Percentiles rank a stretch among this genome's conserved stretches.
Conservation (phyloP, 1,140 invertebrate species). For the Lepidurus couesii region DNA sequence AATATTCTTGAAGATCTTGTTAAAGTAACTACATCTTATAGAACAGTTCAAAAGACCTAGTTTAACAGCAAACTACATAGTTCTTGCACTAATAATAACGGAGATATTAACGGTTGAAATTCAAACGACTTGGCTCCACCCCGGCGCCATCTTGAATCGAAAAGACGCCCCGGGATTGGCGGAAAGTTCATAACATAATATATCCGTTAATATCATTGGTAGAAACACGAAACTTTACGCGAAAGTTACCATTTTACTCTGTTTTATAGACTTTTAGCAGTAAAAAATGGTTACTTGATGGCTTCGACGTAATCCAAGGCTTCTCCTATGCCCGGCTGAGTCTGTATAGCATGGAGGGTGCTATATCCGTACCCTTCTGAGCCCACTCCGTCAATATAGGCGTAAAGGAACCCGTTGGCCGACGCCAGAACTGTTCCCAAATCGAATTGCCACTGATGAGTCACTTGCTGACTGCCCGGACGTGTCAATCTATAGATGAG, state of each 20-base stretch:
- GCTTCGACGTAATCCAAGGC: constrained; percentile 50
- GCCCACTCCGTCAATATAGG: constrained; percentile 16
- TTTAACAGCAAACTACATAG: background rate
- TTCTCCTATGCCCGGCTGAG: constrained; percentile 50
- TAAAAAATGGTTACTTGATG: constrained; percentile 41
- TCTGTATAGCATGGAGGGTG: constrained; percentile 51
- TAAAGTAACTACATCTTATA: background rate
- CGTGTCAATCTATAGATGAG: constrained; percentile 38
- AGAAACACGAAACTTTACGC: too few species aligned
- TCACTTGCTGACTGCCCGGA: constrained; percentile 68
- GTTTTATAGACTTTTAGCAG: too few species aligned
- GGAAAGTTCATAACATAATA: too few species aligned
- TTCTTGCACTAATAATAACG: background rate
- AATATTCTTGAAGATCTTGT: background rate
- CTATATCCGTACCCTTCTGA: constrained; percentile 23
- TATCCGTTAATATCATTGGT: too few species aligned
- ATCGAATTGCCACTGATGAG: constrained; percentile 62
- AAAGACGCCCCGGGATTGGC: too few species aligned
- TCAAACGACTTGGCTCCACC: background rate
- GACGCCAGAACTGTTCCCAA: constrained; percentile 65
- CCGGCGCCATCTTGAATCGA: too few species aligned
- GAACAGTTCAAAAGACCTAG: background rate
- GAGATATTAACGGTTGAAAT: background rate
- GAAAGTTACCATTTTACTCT: too few species aligned
- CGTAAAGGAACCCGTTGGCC: background rate